These are phyloP conservation scores for Epizoanthus scotinus DNA, from an alignment of 92 coral and sea anemone species.

Conservation along the genomic window DNA sequence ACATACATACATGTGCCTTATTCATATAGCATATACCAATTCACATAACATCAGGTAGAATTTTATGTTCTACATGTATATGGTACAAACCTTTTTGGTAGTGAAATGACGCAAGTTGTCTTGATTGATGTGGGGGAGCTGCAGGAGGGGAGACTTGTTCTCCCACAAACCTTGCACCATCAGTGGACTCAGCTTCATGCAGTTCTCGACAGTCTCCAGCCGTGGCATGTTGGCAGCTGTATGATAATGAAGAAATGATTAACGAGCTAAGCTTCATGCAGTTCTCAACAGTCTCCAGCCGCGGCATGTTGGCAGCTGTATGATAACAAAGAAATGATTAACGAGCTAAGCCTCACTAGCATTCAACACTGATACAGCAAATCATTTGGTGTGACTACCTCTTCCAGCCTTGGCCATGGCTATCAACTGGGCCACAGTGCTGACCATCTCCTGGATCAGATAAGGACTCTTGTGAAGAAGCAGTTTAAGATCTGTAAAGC, in stretches of 20 bases:
- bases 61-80: background rate
- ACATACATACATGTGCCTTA: no score
- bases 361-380: no score
- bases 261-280: slow-evolving; percentile 67
- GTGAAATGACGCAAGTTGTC: slow-evolving; percentile 88
- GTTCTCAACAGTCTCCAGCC: slow-evolving; percentile 91
- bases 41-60: background rate
- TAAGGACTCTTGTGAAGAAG: slow-evolving; percentile 80
- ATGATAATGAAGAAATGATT: no score
- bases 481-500: slow-evolving; percentile 65
- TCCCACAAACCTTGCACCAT: slow-evolving; percentile 87
- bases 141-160: slow-evolving; percentile 81
- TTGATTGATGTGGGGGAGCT: slow-evolving; percentile 84
- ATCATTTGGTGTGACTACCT: slow-evolving; percentile 44
- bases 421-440: slow-evolving; percentile 80
- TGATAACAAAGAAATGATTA: slow-evolving; percentile 31
- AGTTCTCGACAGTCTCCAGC: slow-evolving; percentile 91
- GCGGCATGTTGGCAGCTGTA: slow-evolving; percentile 80
- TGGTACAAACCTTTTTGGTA: slow-evolving; percentile 75
- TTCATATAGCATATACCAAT: no score
- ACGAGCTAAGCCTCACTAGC: slow-evolving; percentile 54
- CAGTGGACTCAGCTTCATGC: slow-evolving; percentile 84
- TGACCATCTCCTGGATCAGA: slow-evolving; percentile 93
- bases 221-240: slow-evolving; percentile 85
- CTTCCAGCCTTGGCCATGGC: slow-evolving; percentile 89